These are phyloP conservation scores for Acanthococcus lagerstroemiae DNA, from an alignment of 2,888 invertebrate species.

Conservation along the genomic window DNA sequence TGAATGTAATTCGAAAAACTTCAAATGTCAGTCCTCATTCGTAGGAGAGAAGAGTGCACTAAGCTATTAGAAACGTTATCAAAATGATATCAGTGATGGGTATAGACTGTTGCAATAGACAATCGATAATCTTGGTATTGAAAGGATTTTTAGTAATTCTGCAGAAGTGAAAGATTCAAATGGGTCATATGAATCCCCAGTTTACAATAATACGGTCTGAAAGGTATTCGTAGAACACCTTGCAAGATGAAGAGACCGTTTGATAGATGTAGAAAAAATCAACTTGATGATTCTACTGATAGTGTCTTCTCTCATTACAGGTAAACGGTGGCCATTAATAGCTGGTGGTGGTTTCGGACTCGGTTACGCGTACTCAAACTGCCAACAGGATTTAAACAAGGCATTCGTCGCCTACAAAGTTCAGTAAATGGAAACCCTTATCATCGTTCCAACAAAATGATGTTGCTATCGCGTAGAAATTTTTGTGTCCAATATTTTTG, in stretches of 20 bases:
- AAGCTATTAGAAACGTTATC: too few species aligned
- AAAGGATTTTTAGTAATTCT: too few species aligned
- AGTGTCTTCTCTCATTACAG: conserved; percentile 40
- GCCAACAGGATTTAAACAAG: conserved; percentile 57
- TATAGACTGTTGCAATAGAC: too few species aligned
- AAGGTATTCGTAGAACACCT: not conserved
- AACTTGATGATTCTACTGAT: not conserved
- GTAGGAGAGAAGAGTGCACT: too few species aligned
- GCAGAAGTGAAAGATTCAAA: too few species aligned
- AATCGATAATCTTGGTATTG: too few species aligned
- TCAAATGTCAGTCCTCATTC: too few species aligned
- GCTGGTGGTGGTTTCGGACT: conserved; percentile 81
- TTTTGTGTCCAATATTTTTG: too few species aligned
- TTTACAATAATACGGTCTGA: not conserved
- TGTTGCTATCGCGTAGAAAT: too few species aligned
- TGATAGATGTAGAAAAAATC: not conserved
- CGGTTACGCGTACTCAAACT: conserved; percentile 82
- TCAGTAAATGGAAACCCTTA: conserved; percentile 6
- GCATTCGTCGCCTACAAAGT: conserved; percentile 15
- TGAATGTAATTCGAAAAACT: not conserved
- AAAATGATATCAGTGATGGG: too few species aligned
- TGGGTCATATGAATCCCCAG: too few species aligned
- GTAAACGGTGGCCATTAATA: conserved; percentile 77
- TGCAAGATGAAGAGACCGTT: not conserved
- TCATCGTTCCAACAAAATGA: too few species aligned